Base-by-base conservation (phyloP, 2,888 invertebrate genomes). In the Bembecia ichneumoniformis region DNA sequence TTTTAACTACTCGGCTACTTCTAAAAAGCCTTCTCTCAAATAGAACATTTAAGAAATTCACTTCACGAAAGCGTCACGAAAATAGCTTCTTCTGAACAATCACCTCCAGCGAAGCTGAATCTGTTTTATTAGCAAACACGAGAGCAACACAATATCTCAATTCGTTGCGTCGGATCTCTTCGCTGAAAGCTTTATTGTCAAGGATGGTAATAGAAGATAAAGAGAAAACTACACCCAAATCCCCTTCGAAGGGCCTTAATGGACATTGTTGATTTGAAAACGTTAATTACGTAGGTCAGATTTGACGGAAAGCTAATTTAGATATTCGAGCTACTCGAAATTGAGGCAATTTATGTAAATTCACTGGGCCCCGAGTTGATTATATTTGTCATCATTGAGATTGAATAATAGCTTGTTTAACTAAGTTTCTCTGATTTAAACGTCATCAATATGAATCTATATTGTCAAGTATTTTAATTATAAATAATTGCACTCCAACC, bases 151-250 rank as follows among this genome's bases (percentile, higher is more conserved):
- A 64, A 58, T 62, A 57, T 63, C 60, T 62, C 63, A 63, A 66
- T 66, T 67, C 58, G 59, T 59, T 56, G 57, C 48, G 48, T 46
- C 46, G 46, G 36, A 44, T 47, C 47, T 20, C 35, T 46, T 28
- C 16, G 35, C 46, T 40, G 46, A 45, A 40, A 49, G 49, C 55
- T 58, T 52, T 28, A 28, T 55, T 53, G 58, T 62, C 58, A 56
- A 59, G 49, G 44, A 16, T 17, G 44, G 13, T 17, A 16, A 15
- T 16, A 44, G 16, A 54, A 58, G 56, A 62, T 68, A 69, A 72
- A 68, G 70, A 66, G 71, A 68, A 73, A 72, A 68, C 71, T 71
- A 66, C 60, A 60, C 60, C 53, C 54, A 54, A 64, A 66, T 63
- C 61, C 53, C 45, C 47, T 55, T 58, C 51, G 49, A 52, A 53